A percentile compares a stretch with the other conserved stretches of the same genome.
Conservation (phyloP, 2,888 invertebrate genomes). For the Diploptera punctata region DNA sequence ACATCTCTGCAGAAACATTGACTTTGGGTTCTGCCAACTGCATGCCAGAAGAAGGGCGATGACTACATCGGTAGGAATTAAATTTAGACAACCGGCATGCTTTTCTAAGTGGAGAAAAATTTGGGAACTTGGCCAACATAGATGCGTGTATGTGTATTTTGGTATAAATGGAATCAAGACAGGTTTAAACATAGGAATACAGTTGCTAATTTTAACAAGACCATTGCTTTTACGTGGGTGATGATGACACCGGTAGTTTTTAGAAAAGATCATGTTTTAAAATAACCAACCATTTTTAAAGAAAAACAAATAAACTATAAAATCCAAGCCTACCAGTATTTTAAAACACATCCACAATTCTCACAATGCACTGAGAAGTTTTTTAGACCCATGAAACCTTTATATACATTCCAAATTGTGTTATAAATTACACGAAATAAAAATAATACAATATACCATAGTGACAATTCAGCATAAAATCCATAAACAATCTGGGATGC, state of each 20-base stretch:
- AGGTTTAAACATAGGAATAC: neutral
- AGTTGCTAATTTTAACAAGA: neutral
- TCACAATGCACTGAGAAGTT: too few relatives aligned
- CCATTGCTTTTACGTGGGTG: constrained; percentile 19
- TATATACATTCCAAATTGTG: too few relatives aligned
- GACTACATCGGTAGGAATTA: constrained; percentile 36
- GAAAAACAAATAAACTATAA: too few relatives aligned
- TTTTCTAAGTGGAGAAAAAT: neutral
- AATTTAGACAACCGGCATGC: constrained; percentile 8
- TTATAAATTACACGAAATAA: too few relatives aligned
- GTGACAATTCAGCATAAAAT: too few relatives aligned
- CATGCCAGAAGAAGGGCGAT: constrained; percentile 15
- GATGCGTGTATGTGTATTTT: neutral
- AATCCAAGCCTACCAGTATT: too few relatives aligned
- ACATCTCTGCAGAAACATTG: neutral
- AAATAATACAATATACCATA: too few relatives aligned
- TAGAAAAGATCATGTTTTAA: too few relatives aligned
- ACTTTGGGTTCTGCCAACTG: constrained; percentile 8
- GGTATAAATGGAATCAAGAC: constrained; percentile 18
- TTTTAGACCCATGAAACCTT: too few relatives aligned
- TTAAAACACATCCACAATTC: too few relatives aligned
- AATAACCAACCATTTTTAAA: too few relatives aligned
- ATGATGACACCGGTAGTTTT: neutral
- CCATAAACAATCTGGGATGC: too few relatives aligned
- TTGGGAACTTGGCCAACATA: constrained; percentile 15